Conservation (phyloP, 1,140 invertebrate species). For the Halyomorpha halys region DNA sequence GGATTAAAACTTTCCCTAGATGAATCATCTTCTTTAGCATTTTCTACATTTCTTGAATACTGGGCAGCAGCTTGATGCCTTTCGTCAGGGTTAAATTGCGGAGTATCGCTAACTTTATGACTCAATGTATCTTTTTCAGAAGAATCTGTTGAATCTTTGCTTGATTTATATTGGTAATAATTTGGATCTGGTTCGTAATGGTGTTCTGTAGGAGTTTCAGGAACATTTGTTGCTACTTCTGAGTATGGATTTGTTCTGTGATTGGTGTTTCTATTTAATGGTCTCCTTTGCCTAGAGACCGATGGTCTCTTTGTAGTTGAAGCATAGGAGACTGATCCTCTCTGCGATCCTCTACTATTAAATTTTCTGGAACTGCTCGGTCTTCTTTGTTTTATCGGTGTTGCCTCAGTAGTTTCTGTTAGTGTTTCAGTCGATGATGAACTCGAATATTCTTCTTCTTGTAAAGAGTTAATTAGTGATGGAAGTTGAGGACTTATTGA, state of each 20-base stretch:
- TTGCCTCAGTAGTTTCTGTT: conserved; percentile 20
- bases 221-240: neutral
- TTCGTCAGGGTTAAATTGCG: no score
- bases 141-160: no score
- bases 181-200: no score
- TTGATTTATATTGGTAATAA: no score
- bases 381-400: neutral
- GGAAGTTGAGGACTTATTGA: conserved; percentile 28
- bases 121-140: no score
- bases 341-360: conserved; percentile 24
- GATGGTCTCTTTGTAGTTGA: conserved; percentile 16
- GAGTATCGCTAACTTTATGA: no score
- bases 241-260: neutral
- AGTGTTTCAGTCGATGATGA: conserved; percentile 20
- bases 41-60: no score
- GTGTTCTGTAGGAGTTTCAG: neutral
- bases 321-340: conserved; percentile 2
- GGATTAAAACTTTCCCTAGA: no score
- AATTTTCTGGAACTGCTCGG: conserved; percentile 20
- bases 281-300: conserved; percentile 8
- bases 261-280: neutral
- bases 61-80: no score
- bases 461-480: conserved; percentile 28
- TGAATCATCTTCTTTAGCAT: no score
- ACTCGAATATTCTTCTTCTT: conserved; percentile 27